Base-by-base conservation (phyloP, 1,140 invertebrate genomes). In the Helicoverpa armigera region DNA sequence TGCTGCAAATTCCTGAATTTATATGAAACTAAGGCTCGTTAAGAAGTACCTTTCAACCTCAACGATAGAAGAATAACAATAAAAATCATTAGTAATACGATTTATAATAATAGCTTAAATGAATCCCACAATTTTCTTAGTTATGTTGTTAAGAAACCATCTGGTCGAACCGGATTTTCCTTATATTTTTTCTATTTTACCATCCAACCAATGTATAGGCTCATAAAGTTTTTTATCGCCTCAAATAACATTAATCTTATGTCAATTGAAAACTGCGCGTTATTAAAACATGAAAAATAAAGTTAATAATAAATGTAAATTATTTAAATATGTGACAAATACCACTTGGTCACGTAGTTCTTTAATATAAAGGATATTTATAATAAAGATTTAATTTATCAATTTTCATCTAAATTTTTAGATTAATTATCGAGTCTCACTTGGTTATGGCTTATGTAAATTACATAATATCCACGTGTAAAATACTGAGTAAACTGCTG, bases 101-200 rank as follows among this genome's bases (percentile, higher is more conserved):
- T 72, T 54, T 56, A 23, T 5, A 73, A 73, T 56, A 73, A 73
- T 58, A 58, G 31, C 16, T 50, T 35, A 35, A 43, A 48, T 9
- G 54, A 50, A 53, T 63, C 43, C n/a, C 12, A 58, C 48, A 77
- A 75, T 70, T 81, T 69, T 81, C 73, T 61, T 54, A 48, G 29
- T 16, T 43, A 43, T 43, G 54, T 76, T 76, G 35, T 56, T 56
- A 12, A 77, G 31, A 76, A 83, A 54, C 31, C 11, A 50, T 79
- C 53, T 35, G 31, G 29, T 63, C n/a, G 51, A 79, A 79, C 76
- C 76, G 76, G 76, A 79, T 79, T 79, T 79, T 79, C 76, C 76
- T 79, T 16, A 29, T 75, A 50, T 12, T 75, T 69, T 73, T 58
- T 43, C 48, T 43, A 18, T 60, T 18, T 18, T 48, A 29, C 10